Conservation (phyloP, 2,113 vertebrate genomes). For the Progne subis region DNA sequence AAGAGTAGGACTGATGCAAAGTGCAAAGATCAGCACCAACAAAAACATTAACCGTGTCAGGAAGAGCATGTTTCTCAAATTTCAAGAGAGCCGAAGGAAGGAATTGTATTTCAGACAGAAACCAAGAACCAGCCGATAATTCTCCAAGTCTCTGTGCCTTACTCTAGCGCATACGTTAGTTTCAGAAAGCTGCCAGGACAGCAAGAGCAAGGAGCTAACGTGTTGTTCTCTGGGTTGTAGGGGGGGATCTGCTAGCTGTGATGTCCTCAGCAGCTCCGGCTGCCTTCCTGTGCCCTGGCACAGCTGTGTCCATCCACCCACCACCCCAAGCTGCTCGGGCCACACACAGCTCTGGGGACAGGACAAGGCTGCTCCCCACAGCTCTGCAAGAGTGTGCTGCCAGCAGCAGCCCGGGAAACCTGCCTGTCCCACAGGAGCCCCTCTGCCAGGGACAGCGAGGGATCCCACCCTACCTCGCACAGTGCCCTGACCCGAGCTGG, state of each 20-base stretch:
- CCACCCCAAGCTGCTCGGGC: accelerated
- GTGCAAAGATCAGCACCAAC: constrained; percentile 25
- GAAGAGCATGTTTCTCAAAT: background rate
- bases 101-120: background rate
- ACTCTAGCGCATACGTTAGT: background rate
- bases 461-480: accelerated
- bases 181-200: background rate
- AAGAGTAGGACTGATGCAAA: background rate
- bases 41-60: background rate
- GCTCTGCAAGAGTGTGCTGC: background rate
- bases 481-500: background rate
- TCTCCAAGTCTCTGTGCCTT: background rate
- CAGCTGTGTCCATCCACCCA: background rate
- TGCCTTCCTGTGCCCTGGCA: background rate
- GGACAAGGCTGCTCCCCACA: background rate
- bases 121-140: accelerated
- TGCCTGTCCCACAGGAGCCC: accelerated
- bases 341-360: background rate
- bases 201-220: background rate
- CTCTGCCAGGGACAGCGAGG: accelerated
- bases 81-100: background rate
- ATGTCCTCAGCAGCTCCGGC: background rate
- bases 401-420: background rate
- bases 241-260: accelerated
- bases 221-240: background rate